Conservation (phyloP, 2,888 invertebrate species). For the Thelaira solivaga region DNA sequence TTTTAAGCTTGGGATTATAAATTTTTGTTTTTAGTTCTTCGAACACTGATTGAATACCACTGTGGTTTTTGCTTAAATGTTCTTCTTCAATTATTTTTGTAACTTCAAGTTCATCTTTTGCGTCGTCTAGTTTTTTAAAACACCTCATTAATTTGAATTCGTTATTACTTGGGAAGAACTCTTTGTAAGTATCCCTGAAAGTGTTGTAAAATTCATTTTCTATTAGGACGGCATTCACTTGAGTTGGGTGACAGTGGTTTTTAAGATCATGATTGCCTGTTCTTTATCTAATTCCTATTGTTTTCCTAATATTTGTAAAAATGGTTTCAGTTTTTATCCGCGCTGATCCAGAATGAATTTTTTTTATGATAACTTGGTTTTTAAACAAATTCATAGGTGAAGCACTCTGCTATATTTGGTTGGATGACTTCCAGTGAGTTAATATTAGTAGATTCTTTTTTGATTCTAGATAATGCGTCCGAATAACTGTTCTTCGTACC, state of each 20-base stretch:
- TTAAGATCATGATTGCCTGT: not conserved
- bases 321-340: not conserved
- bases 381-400: not conserved
- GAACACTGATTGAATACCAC: constrained; percentile 19
- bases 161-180: too few relatives aligned
- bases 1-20: constrained; percentile 55
- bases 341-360: not conserved
- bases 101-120: constrained; percentile 15
- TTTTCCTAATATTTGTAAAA: not conserved
- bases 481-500: not conserved
- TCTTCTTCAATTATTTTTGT: constrained; percentile 14
- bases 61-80: constrained; percentile 24
- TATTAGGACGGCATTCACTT: not conserved
- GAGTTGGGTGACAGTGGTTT: not conserved
- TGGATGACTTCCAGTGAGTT: not conserved
- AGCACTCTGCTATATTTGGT: not conserved
- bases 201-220: not conserved
- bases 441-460: too few relatives aligned
- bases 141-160: constrained; percentile 25
- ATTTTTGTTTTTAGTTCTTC: constrained; percentile 26
- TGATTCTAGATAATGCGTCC: too few relatives aligned
- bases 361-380: too few relatives aligned
- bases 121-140: not conserved
- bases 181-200: not conserved
- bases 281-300: not conserved